These are phyloP conservation scores for Oostethus manadensis DNA, from an alignment of 2,113 vertebrate species.

Conservation along the genomic window DNA sequence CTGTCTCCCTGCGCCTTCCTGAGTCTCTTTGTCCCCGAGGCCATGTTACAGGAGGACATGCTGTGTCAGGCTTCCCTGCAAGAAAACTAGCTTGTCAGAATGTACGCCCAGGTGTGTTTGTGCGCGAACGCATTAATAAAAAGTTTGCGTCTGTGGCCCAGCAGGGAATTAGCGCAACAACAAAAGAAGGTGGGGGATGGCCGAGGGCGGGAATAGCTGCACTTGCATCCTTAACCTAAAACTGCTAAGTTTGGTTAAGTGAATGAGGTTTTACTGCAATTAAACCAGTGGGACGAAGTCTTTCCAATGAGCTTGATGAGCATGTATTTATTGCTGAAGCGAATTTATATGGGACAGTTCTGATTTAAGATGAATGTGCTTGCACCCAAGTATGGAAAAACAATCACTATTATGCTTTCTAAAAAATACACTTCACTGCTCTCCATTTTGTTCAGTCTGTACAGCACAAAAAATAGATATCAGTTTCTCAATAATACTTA, in stretches of 20 bases:
- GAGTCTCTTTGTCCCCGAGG: constrained; percentile 44
- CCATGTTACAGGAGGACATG: constrained; percentile 49
- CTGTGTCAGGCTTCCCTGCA: constrained; percentile 54
- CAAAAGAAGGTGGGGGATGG: not conserved
- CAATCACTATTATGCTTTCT: too few relatives aligned
- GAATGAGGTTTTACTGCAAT: constrained; percentile 49
- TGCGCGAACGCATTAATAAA: constrained; percentile 44
- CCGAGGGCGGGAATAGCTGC: constrained; percentile 23
- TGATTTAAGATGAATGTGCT: too few relatives aligned
- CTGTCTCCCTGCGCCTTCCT: constrained; percentile 16
- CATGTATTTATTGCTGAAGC: constrained; percentile 49
- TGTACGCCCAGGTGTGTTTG: constrained; percentile 36
- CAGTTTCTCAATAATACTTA: too few relatives aligned
- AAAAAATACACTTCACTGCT: too few relatives aligned
- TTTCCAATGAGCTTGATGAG: constrained; percentile 37
- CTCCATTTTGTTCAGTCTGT: too few relatives aligned
- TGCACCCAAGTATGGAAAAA: too few relatives aligned
- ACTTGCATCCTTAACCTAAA: constrained; percentile 52
- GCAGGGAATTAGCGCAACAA: constrained; percentile 16
- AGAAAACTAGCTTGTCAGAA: constrained; percentile 49
- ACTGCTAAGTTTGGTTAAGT: constrained; percentile 58
- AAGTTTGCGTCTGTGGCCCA: constrained; percentile 43
- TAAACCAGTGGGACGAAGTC: constrained; percentile 54
- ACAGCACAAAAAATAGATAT: too few relatives aligned
- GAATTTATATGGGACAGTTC: constrained; percentile 22